Evolutionary conservation across 1,140 invertebrate genomes (phyloP), one percentile per base, ranked within the genome.

Genomic region (Yoshiicerus persimilis): DNA sequence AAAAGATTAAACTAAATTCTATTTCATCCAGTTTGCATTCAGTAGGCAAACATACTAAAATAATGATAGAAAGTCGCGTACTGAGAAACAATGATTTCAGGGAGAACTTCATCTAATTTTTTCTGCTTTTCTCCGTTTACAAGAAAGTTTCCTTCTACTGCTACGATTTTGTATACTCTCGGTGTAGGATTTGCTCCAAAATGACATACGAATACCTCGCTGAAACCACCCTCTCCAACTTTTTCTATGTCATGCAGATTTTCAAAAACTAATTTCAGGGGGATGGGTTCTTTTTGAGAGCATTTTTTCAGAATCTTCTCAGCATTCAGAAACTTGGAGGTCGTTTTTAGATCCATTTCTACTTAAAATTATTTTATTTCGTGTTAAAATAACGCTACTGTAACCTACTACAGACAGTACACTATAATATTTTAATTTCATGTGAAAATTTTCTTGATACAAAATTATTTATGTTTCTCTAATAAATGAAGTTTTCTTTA

Each of bases 151-250:
- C 96, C 96, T 92, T 96, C 96, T 75, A 97, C 95, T 0, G 96
- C 96, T 88, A 97, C 96, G 62, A 97, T 94, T 94, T 97, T 98
- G 90, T 97, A 93, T n/a, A 97, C 96, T 64, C 94, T 93, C 90
- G 95, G 94, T 39, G 96, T 92, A 10, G 80, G 30, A 5, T 62
- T 23, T 3, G 36, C 23, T 86, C 47, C 27, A 80, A 88, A 91
- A 11, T 27, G 13, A n/a, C 83, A 88, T 0, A 38, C 34, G 91
- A 97, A 98, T 5, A 98, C 97, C 93, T 99, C 97, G 0, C 97
- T 97, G 91, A 96, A 98, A 27, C 97, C 96, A 27, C 97, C 97
- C 93, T 99, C 97, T 11, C 96, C 97, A 90, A 98, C 96, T 94
- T 98, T 99, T 88, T 93, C 94, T 91, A 96, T 96, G 84, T 95